Percentiles rank a stretch among this genome's conserved stretches.
Conservation (phyloP, 2,888 invertebrate species). For the Cantharis rustica region DNA sequence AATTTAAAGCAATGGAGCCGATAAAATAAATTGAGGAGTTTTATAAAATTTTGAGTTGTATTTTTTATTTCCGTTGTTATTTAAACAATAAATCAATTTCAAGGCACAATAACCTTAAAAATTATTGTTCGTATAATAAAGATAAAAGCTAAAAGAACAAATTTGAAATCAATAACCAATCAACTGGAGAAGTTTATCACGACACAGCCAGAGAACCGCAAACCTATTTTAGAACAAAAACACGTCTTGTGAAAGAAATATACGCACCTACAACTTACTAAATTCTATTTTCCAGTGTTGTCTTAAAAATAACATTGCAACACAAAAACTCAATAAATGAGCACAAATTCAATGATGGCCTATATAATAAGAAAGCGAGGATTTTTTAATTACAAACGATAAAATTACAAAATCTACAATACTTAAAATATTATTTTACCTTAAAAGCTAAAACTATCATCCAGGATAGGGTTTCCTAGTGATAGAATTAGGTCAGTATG, state of each 20-base stretch:
- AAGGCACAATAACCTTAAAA: background rate
- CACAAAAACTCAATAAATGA: background rate
- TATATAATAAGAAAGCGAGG: background rate
- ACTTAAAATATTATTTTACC: background rate
- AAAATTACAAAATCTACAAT: background rate
- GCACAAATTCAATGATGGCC: background rate
- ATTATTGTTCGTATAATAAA: background rate
- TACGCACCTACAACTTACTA: background rate
- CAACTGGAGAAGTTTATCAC: constrained; percentile 3
- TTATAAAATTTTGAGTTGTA: background rate
- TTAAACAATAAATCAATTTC: background rate
- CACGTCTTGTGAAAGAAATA: background rate
- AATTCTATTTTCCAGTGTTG: background rate
- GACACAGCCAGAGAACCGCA: background rate
- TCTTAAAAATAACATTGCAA: background rate
- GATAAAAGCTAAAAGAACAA: background rate
- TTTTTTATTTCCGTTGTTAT: background rate
- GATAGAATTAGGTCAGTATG: background rate
- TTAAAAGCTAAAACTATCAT: background rate
- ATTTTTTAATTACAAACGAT: background rate
- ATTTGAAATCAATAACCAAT: constrained; percentile 3
- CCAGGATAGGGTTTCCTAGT: background rate
- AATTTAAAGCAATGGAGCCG: too few species aligned
- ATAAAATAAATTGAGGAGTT: background rate
- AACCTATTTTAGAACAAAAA: constrained; percentile 1